Evolutionary conservation across 1,140 invertebrate species (phyloP).

Genomic region (Meloidogyne floridensis): DNA sequence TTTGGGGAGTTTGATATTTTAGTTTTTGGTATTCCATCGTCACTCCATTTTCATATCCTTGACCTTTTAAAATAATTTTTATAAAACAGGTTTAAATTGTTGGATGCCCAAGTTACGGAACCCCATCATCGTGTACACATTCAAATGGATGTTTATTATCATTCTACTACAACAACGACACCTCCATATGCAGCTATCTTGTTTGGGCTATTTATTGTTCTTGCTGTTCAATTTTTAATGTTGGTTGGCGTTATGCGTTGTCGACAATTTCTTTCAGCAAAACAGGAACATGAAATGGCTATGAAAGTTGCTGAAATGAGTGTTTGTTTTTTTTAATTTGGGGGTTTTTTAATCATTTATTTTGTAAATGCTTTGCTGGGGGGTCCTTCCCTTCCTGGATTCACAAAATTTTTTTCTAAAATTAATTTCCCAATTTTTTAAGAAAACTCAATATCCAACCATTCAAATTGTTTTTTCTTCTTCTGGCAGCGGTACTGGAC

Average conservation of each 20-base stretch:
- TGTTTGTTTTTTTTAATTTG: constrained; percentile 31
- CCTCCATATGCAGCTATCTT: constrained; percentile 38
- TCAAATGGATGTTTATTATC: background rate
- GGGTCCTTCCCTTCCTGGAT: too few species aligned
- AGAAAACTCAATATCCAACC: constrained; percentile 33
- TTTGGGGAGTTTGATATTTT: too few species aligned
- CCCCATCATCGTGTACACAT: background rate
- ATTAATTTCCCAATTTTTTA: constrained; percentile 15
- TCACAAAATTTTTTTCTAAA: background rate
- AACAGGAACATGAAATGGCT: constrained; percentile 48
- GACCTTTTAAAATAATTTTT: background rate
- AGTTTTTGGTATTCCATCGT: too few species aligned
- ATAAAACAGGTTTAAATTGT: background rate
- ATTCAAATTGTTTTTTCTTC: constrained; percentile 42
- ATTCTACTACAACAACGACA: background rate
- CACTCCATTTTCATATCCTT: too few species aligned
- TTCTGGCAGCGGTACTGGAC: background rate
- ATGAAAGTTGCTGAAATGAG: constrained; percentile 50
- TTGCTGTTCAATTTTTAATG: constrained; percentile 39
- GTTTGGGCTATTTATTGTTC: constrained; percentile 33
- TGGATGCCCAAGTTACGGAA: background rate
- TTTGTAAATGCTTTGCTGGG: background rate
- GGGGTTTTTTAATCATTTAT: background rate
- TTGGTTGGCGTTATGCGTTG: constrained; percentile 24
- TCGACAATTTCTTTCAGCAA: constrained; percentile 41